Conservation (phyloP, 2,797 vertebrate genomes). For the Rhodeus uyekii region DNA sequence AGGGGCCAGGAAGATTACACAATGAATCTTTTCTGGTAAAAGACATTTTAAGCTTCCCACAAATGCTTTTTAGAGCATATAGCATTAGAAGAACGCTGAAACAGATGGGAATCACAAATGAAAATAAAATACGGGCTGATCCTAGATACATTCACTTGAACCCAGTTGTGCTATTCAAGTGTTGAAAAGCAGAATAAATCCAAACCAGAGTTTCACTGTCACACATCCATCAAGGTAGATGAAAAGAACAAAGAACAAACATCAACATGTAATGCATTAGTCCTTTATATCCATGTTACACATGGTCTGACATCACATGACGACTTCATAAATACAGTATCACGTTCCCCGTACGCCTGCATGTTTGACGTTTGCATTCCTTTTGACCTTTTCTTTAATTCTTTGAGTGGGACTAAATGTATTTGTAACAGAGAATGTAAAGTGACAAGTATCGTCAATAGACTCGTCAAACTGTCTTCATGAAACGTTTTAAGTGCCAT, state of each 20-base stretch:
- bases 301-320: neutral
- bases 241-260: neutral
- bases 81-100: neutral
- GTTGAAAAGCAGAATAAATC: constrained; percentile 7
- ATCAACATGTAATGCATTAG: neutral
- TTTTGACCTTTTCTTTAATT: neutral
- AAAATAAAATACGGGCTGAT: neutral
- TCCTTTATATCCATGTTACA: constrained; percentile 1
- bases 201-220: neutral
- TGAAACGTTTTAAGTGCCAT: neutral
- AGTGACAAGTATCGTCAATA: neutral
- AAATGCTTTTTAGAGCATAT: constrained; percentile 14
- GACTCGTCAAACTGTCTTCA: neutral
- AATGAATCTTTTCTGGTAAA: constrained; percentile 26
- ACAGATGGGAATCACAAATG: neutral
- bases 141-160: neutral
- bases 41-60: constrained; percentile 27
- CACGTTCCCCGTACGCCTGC: neutral
- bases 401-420: neutral
- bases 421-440: neutral
- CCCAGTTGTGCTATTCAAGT: neutral
- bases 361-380: neutral
- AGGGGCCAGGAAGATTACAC: constrained; percentile 38
- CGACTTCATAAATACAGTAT: neutral
- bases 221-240: neutral